Evolutionary conservation across 2,797 vertebrate genomes (phyloP), one percentile per base, ranked within the genome.

Genomic region (Lepilemur ruficaudatus): DNA sequence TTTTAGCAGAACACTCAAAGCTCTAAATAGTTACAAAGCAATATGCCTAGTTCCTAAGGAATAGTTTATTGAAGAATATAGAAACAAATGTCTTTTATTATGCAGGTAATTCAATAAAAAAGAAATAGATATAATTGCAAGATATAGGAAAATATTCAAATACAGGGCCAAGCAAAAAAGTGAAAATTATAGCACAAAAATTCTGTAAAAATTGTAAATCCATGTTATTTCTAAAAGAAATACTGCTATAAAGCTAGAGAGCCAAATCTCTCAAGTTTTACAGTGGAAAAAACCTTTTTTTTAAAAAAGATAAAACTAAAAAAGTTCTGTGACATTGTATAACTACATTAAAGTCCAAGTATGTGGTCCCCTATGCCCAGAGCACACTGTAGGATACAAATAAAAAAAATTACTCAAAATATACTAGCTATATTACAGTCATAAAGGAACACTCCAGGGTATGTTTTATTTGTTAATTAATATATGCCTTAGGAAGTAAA

Each of bases 381-480:
- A 91, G 70, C 57, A 95, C 46, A 87, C 48, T 76, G 79, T n/a
- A 55, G 88, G 82, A 83, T 41, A 78, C 88, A 91, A 97, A 94
- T 79, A 25, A 79, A 95, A 94, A 81, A 90, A 4, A 50, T 67
- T 72, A 92, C 28, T 72, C 80, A 85, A 97, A 97, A 97, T 91
- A 86, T 61, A 69, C 72, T 89, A 96, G 20, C 30, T 95, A n/a
- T 63, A 84, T 96, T 94, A 85, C 0, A 87, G 69, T 76, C 93
- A 46, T 22, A 69, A 86, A 90, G 96, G 5, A 8, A 89, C 95
- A 86, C 93, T 89, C 69, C 69, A 93, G 94, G 81, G 80, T 70
- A 92, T 89, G 61, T 97, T 97, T 97, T 94, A 97, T 97, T 92
- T 82, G 90, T 96, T 81, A 94, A 93, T 95, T 97, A 98, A 98